Base-by-base conservation (phyloP, 1,140 invertebrate species). In the Drepana arcuata region DNA sequence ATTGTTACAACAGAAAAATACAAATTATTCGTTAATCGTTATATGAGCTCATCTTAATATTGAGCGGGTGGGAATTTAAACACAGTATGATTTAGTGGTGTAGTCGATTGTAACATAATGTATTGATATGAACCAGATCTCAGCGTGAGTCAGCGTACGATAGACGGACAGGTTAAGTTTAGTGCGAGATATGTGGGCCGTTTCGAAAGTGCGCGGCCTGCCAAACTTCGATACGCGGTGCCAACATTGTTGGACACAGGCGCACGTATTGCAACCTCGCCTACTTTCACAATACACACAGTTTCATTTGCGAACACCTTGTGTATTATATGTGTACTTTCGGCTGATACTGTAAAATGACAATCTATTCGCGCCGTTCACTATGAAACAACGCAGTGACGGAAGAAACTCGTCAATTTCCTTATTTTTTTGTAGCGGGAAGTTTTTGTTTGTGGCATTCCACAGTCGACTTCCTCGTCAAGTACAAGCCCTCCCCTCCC, bases 171-270 rank as follows among this genome's bases (percentile, higher is more conserved):
- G n/a, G n/a, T n/a, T n/a, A n/a, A n/a, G n/a, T n/a, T n/a, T n/a
- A n/a, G n/a, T n/a, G n/a, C n/a, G n/a, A 27, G 44, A 38, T 53
- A 54, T 58, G 61, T 60, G 49, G 53, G 41, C 14, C 54, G 53
- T 70, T 73, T 58, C 64, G 64, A 73, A 66, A 73, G 64, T 58
- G 38, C 34, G 34, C 35, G 27, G 57, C 50, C 54, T 70, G 70
- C 70, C 67, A 71, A 70, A 64, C 45, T 64, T 58, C 57, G 54
- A 57, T 55, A 49, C 44, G 46, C 43, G 36, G 52, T 59, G 52
- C 55, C 51, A 59, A 62, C 54, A 46, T 41, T 53, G 39, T 44
- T n/a, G n/a, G n/a, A n/a, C n/a, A n/a, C n/a, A n/a, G n/a, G n/a
- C n/a, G n/a, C n/a, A 35, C 38, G 46, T 35, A 31, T 13, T 30